Evolutionary conservation across 2,797 vertebrate species (phyloP).

Genomic region (Enteromius fasciolatus): DNA sequence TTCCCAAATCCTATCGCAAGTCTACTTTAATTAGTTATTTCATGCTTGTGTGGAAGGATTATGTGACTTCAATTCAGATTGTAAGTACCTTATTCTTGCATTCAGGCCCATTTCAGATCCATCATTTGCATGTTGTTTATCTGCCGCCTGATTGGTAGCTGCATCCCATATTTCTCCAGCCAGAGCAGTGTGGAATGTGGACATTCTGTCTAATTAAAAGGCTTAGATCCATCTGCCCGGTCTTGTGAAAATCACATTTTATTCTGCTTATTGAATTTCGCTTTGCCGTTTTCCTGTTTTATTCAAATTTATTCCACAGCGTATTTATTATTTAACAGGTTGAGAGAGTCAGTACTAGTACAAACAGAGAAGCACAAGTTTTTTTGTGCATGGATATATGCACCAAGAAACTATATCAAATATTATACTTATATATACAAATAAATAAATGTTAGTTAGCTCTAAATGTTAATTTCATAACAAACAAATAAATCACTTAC

Average conservation of each 20-base stretch:
- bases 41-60: constrained; percentile 12
- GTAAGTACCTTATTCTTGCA: not conserved
- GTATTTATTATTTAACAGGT: constrained; percentile 51
- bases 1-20: not conserved
- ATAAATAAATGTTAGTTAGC: too few species aligned
- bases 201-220: constrained; percentile 68
- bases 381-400: not conserved
- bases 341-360: not conserved
- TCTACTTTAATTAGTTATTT: constrained; percentile 3
- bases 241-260: constrained; percentile 71
- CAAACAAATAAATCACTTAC: too few species aligned
- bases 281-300: constrained; percentile 65
- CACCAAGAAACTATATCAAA: not conserved
- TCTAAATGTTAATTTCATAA: too few species aligned
- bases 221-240: constrained; percentile 70
- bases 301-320: constrained; percentile 70
- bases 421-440: not conserved
- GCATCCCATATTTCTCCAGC: not conserved
- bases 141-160: not conserved
- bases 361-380: not conserved
- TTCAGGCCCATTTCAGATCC: not conserved
- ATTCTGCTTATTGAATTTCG: constrained; percentile 71
- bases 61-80: constrained; percentile 2
- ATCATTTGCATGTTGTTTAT: constrained; percentile 16
- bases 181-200: not conserved